These are phyloP conservation scores for Dolichomitus sp. DNA, from an alignment of 2,888 invertebrate species.

Conservation along the genomic window DNA sequence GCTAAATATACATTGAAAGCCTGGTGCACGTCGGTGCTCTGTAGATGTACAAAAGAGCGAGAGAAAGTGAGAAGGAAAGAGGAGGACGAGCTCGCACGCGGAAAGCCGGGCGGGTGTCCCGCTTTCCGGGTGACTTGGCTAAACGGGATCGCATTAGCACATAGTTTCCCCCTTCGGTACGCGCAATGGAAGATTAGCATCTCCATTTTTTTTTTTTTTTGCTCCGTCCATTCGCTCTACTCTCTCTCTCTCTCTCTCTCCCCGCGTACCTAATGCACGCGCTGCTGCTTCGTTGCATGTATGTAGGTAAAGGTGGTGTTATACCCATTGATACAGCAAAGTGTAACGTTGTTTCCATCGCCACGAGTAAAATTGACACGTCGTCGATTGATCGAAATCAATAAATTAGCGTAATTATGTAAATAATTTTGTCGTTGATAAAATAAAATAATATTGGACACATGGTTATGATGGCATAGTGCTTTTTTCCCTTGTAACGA, in stretches of 20 bases:
- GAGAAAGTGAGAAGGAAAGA: constrained; percentile 34
- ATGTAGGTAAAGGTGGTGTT: not conserved
- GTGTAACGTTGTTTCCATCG: not conserved
- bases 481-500: too few species aligned
- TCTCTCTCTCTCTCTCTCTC: constrained; percentile 16
- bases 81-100: constrained; percentile 71
- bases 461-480: too few species aligned
- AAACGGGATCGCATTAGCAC: constrained; percentile 85
- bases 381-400: not conserved
- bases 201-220: constrained; percentile 75
- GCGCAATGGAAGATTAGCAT: constrained; percentile 83
- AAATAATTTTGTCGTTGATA: too few species aligned
- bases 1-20: constrained; percentile 52
- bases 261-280: constrained; percentile 22
- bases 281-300: constrained; percentile 29
- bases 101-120: constrained; percentile 82
- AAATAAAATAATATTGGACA: too few species aligned
- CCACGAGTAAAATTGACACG: not conserved
- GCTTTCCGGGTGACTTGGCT: constrained; percentile 86
- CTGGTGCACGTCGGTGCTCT: constrained; percentile 32
- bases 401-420: too few species aligned
- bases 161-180: constrained; percentile 76
- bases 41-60: constrained; percentile 33
- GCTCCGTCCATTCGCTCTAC: constrained; percentile 34
- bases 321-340: not conserved